phyloP scores from a whole-genome alignment of 2,888 invertebrate species.

The Caenorhabditis sp. region DNA sequence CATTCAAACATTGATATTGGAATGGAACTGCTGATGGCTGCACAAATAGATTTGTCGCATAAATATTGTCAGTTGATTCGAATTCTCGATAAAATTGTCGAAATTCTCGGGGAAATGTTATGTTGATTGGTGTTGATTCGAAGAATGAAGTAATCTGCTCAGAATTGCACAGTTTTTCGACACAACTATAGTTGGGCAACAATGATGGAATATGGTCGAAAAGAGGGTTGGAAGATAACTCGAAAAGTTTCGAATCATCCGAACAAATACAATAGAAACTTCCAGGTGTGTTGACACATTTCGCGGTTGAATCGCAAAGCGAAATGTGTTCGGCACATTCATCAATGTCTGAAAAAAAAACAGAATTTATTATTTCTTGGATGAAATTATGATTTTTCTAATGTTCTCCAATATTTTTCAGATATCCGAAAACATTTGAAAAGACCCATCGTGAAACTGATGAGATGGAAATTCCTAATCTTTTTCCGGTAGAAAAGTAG shows the following conservation, averaged over 20 bases:
- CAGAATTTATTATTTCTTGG: no score
- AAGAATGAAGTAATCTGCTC: neutral
- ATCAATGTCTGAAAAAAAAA: conserved; percentile 17
- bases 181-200: neutral
- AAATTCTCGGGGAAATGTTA: neutral
- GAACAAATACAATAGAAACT: conserved; percentile 9
- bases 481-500: no score
- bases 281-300: conserved; percentile 11
- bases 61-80: neutral
- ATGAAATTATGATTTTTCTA: no score
- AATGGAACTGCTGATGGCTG: neutral
- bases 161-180: neutral
- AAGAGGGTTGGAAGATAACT: neutral
- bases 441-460: no score
- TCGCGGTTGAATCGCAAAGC: conserved; percentile 13
- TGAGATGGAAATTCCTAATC: no score
- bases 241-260: neutral
- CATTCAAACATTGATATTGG: neutral
- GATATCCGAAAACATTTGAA: no score
- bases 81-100: neutral
- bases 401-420: no score
- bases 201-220: neutral
- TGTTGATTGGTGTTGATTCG: neutral
- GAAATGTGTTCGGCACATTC: conserved; percentile 13
- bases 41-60: neutral